phyloP scores from a whole-genome alignment of 2,888 invertebrate species.

The Masnerella sp. region DNA sequence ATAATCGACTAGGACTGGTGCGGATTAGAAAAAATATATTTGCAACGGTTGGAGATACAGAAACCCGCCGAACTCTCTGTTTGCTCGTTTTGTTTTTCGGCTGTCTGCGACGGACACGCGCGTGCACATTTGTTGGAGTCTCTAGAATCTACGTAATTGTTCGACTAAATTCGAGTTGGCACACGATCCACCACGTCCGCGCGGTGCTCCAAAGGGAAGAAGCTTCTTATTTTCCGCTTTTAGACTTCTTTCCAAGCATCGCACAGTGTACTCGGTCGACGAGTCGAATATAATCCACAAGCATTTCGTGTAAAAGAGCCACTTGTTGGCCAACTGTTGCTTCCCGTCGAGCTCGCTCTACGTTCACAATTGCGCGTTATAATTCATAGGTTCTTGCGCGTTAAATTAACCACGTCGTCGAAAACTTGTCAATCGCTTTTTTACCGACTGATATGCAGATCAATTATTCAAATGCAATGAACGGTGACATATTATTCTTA shows the following conservation, averaged over 20 bases:
- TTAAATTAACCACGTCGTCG: constrained; percentile 32
- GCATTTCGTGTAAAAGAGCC: constrained; percentile 72
- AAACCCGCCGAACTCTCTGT: constrained; percentile 18
- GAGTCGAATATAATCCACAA: constrained; percentile 69
- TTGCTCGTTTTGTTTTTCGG: constrained; percentile 6
- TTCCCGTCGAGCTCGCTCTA: constrained; percentile 63
- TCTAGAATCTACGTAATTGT: constrained; percentile 51
- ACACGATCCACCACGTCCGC: constrained; percentile 60
- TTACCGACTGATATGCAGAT: constrained; percentile 10
- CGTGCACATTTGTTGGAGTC: constrained; percentile 40
- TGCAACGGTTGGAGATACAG: constrained; percentile 10
- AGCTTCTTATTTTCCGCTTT: constrained; percentile 58
- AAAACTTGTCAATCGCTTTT: constrained; percentile 18
- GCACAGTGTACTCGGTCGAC: constrained; percentile 63
- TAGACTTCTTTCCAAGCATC: constrained; percentile 60
- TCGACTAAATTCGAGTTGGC: constrained; percentile 58
- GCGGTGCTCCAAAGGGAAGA: constrained; percentile 56
- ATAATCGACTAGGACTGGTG: constrained; percentile 17
- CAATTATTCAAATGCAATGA: constrained; percentile 21
- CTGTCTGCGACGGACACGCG: constrained; percentile 35
- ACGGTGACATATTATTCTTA: constrained; percentile 30
- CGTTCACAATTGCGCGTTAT: constrained; percentile 65
- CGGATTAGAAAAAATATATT: constrained; percentile 40
- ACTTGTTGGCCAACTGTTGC: constrained; percentile 77
- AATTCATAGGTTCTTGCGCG: constrained; percentile 61